A percentile compares a stretch with the other conserved stretches of the same genome.
Conservation (phyloP, 2,797 vertebrate genomes). For the Mormyrops attenuatus region DNA sequence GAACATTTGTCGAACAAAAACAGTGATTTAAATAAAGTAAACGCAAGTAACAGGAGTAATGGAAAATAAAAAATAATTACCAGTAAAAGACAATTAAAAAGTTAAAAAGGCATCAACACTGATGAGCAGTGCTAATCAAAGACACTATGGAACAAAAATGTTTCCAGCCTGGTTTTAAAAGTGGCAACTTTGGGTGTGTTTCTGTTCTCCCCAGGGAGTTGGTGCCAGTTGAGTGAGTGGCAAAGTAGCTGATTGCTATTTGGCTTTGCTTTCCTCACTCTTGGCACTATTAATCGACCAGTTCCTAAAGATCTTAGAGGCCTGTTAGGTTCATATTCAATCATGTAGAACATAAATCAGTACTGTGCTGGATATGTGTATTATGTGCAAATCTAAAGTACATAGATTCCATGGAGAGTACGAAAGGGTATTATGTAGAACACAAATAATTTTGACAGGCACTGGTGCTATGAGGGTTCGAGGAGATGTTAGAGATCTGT, state of each 20-base stretch:
- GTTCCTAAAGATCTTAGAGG: background rate
- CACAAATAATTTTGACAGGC: background rate
- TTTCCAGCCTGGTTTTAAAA: background rate
- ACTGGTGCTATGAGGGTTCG: background rate
- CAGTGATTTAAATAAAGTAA: background rate
- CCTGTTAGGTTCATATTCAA: background rate
- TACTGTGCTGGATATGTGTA: background rate
- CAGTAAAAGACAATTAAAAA: background rate
- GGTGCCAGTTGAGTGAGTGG: background rate
- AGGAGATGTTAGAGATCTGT: constrained; percentile 3
- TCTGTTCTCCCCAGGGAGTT: background rate
- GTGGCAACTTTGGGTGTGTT: background rate
- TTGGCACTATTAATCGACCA: background rate
- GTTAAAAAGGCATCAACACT: background rate
- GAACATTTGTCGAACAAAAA: background rate
- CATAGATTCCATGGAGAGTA: background rate
- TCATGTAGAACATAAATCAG: background rate
- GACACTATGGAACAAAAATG: background rate
- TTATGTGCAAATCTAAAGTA: background rate
- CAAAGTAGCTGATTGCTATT: background rate
- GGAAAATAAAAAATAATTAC: background rate
- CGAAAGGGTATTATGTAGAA: background rate
- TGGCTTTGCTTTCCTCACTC: background rate
- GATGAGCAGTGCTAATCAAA: background rate
- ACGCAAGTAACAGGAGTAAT: background rate